Evolutionary conservation across 2,888 invertebrate genomes (phyloP), one percentile per base, ranked within the genome.

Genomic region (Microchrysa polita): DNA sequence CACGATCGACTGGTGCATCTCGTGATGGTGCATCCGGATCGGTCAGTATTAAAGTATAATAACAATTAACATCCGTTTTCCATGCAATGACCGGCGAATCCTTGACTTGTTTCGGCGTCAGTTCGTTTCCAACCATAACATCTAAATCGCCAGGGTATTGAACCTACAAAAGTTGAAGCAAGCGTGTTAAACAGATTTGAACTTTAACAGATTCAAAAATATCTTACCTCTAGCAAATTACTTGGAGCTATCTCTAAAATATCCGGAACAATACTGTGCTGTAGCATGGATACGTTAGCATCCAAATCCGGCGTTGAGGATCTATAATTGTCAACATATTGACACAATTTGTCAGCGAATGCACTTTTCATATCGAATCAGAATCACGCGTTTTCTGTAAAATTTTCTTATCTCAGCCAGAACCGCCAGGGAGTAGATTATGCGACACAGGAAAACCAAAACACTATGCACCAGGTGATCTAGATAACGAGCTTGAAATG

Each of bases 11-110:
- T 0, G 94, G 94, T 16, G 91, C 88, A 52, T 87, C 82, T 67
- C 95, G 89, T 77, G 91, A 91, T 0, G 95, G 95, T 16, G 95
- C 94, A 86, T 96, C 95, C 1, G 95, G 95, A 86, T 96, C 95
- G 89, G 80, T 74, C 72, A 77, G 67, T 7, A 74, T 16, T 0
- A 77, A 48, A 1, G 74, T 74, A 52, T 77, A 76, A 23, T 72
- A 74, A 7, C 34, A 61, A 22, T 42, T 27, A 2, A 48, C 20
- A 23, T 77, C 61, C 14, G 69, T 48, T 40, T 57, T 69, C 69
- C 69, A 69, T 34, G 55, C 42, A 1, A 57, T 16, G 2, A 55
- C n/a, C 1, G 69, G 69, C 10, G 22, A 10, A 20, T 69, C 77
- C 76, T 83, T 80, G 0, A 84, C 84, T 78, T 90, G 88, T 0